phyloP scores from a whole-genome alignment of 2,888 invertebrate genomes.

The Cyclophora punctaria region DNA sequence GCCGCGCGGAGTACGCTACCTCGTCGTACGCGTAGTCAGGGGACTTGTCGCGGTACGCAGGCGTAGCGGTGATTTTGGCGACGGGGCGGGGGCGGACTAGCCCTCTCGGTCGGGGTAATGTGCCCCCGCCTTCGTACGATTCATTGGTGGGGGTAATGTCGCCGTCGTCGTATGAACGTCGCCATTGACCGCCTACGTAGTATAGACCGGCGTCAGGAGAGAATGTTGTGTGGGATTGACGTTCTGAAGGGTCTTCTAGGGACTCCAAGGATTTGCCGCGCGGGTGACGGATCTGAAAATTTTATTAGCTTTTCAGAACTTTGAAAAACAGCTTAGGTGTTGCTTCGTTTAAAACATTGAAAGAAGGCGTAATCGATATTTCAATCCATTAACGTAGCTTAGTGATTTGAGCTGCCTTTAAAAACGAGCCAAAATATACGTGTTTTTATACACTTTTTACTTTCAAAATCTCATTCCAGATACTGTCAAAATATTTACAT shows the following conservation, averaged over 20 bases:
- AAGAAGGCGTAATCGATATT: too few species aligned
- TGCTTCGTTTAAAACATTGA: too few species aligned
- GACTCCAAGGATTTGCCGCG: conserved; percentile 91
- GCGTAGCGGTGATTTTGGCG: conserved; percentile 82
- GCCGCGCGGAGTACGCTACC: conserved; percentile 61
- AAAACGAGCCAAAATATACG: too few species aligned
- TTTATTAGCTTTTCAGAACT: conserved; percentile 1
- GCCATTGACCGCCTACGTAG: conserved; percentile 79
- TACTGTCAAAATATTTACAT: too few species aligned
- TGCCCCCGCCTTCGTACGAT: conserved; percentile 84
- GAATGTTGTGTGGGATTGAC: conserved; percentile 77
- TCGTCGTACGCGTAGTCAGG: conserved; percentile 69
- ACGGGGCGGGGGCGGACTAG: conserved; percentile 87
- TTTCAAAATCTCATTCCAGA: too few species aligned
- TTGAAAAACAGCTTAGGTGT: conserved; percentile 1
- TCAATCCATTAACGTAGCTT: too few species aligned
- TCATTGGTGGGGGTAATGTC: conserved; percentile 92
- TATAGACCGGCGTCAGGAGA: conserved; percentile 75
- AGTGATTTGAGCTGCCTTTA: too few species aligned
- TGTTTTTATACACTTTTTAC: too few species aligned
- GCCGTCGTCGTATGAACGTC: conserved; percentile 90
- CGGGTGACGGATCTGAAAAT: conserved; percentile 83
- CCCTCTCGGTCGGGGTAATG: conserved; percentile 88
- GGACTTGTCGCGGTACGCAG: conserved; percentile 54
- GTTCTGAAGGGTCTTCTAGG: conserved; percentile 84